Percentiles rank a stretch among this genome's conserved stretches.
Evolutionary conservation across 1,140 invertebrate genomes (phyloP).

Genomic region (Dendroctonus ponderosae): DNA sequence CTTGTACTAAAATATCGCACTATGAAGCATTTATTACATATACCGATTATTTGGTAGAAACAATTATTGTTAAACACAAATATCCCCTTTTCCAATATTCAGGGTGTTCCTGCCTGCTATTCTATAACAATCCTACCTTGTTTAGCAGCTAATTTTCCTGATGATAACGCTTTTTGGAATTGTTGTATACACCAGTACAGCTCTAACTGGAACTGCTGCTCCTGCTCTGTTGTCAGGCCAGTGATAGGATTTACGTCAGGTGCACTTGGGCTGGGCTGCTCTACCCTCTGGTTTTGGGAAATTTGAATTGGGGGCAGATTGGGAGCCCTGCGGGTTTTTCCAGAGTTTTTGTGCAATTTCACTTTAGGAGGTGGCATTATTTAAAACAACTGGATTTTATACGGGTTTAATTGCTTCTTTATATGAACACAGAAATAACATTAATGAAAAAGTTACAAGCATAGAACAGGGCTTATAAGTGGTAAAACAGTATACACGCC

Average conservation of each 20-base stretch:
- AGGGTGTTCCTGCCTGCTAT: not conserved
- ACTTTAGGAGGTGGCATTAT: constrained; percentile 34
- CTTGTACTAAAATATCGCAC: constrained; percentile 54
- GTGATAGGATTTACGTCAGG: not conserved
- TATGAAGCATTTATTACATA: not conserved
- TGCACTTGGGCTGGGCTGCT: constrained; percentile 5
- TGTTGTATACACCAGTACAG: constrained; percentile 76
- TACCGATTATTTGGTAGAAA: not conserved
- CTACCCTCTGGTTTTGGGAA: not conserved
- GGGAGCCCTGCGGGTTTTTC: constrained; percentile 14
- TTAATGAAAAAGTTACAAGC: too few relatives aligned
- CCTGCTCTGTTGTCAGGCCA: constrained; percentile 14
- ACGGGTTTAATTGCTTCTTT: too few relatives aligned
- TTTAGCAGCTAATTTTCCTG: constrained; percentile 62
- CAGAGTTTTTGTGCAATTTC: constrained; percentile 32
- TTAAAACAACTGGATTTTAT: not conserved
- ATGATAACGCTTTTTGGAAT: constrained; percentile 58
- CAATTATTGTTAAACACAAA: not conserved
- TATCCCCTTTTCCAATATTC: not conserved
- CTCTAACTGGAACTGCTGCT: constrained; percentile 68
- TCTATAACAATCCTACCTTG: constrained; percentile 54
- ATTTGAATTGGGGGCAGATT: constrained; percentile 2
- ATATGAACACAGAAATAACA: too few relatives aligned
- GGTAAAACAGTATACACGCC: too few relatives aligned
- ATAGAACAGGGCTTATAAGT: too few relatives aligned